A percentile compares a stretch with the other conserved stretches of the same genome.
Evolutionary conservation across 2,113 vertebrate genomes (phyloP).

Genomic region (Odobenus rosmarus): DNA sequence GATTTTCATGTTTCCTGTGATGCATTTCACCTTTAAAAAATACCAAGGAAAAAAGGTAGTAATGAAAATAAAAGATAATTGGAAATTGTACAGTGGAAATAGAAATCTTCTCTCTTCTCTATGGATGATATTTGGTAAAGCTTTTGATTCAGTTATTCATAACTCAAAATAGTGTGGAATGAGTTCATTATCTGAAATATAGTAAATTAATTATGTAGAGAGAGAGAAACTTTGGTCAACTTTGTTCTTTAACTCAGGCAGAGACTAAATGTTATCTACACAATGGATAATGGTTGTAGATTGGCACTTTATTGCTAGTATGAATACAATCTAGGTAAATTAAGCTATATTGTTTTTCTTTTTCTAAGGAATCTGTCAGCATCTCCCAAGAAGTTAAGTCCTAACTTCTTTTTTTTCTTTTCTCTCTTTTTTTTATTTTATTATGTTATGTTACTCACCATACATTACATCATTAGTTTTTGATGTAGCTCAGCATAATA

Average conservation of each 20-base stretch:
- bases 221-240: background rate
- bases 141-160: background rate
- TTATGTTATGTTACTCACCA: too few species aligned
- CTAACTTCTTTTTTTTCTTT: background rate
- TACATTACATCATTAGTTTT: too few species aligned
- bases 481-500: too few species aligned
- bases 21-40: background rate
- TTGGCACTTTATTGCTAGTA: background rate
- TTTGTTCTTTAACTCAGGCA: background rate
- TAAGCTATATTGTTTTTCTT: background rate
- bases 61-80: background rate
- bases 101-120: background rate
- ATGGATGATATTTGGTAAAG: background rate
- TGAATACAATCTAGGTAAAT: background rate
- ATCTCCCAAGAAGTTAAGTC: slow-evolving; percentile 46
- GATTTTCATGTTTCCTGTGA: background rate
- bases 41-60: background rate
- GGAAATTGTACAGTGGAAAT: background rate
- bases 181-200: background rate
- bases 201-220: background rate
- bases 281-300: background rate
- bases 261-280: background rate
- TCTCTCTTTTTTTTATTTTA: too few species aligned
- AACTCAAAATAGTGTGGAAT: background rate
- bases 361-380: slow-evolving; percentile 18